Conservation (phyloP, 2,888 invertebrate genomes). For the Nomada lathburiana region DNA sequence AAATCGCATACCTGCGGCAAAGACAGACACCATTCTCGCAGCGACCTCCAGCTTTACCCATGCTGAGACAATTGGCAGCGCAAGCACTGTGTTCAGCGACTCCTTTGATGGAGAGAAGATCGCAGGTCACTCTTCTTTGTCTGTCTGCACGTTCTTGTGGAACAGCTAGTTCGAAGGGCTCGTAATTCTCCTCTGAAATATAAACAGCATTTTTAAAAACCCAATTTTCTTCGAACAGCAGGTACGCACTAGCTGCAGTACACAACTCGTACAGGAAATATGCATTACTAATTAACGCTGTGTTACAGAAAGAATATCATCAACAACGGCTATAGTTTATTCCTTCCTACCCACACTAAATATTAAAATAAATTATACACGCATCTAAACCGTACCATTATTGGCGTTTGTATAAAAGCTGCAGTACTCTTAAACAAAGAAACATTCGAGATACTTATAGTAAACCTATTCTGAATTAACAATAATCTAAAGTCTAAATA, state of each 20-base stretch:
- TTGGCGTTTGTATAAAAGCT: too few species aligned
- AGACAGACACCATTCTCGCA: constrained; percentile 76
- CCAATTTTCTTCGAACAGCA: too few species aligned
- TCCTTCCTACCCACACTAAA: too few species aligned
- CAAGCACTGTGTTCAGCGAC: constrained; percentile 71
- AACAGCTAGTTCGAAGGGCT: neutral
- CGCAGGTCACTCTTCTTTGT: constrained; percentile 78
- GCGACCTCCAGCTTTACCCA: constrained; percentile 79
- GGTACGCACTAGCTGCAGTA: neutral
- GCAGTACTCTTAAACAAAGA: too few species aligned
- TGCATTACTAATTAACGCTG: neutral
- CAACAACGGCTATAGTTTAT: too few species aligned
- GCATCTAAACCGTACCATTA: too few species aligned
- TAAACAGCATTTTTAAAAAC: neutral
- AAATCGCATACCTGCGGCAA: constrained; percentile 75
- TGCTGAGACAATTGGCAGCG: constrained; percentile 77
- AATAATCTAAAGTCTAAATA: too few species aligned
- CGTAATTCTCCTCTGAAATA: constrained; percentile 20
- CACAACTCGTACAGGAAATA: neutral
- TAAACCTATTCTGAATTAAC: too few species aligned
- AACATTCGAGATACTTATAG: too few species aligned
- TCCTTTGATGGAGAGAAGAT: constrained; percentile 73
- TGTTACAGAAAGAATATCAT: too few species aligned
- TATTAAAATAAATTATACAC: too few species aligned
- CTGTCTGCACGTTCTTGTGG: constrained; percentile 73